Percentiles rank a stretch among this genome's conserved stretches.
phyloP scores from a whole-genome alignment of 2,797 vertebrate genomes.

The Chaetodon trifasciatus region DNA sequence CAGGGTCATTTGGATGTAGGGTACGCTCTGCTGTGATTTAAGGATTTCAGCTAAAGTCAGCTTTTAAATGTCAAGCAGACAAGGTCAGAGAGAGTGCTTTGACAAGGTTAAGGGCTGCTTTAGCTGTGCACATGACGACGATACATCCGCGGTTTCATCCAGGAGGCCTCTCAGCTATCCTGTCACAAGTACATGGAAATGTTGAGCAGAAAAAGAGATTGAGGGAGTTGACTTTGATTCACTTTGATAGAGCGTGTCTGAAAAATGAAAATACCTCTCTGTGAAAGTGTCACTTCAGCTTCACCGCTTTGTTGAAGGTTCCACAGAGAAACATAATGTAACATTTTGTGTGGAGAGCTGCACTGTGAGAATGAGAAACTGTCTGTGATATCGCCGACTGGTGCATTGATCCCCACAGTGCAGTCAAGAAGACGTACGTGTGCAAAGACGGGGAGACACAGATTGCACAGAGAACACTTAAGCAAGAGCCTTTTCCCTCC shows the following conservation, averaged over 20 bases:
- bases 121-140: conserved; percentile 31
- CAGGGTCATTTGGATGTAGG: conserved; percentile 49
- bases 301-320: conserved; percentile 50
- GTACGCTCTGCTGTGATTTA: conserved; percentile 25
- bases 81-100: conserved; percentile 50
- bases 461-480: conserved; percentile 56
- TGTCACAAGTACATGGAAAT: conserved; percentile 59
- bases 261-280: conserved; percentile 70
- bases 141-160: conserved; percentile 38
- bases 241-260: conserved; percentile 65
- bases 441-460: conserved; percentile 38
- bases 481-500: conserved; percentile 39
- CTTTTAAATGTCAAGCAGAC: conserved; percentile 64
- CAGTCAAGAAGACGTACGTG: conserved; percentile 21
- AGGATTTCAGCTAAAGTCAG: conserved; percentile 49
- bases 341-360: conserved; percentile 27
- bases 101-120: conserved; percentile 44
- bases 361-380: conserved; percentile 31
- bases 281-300: conserved; percentile 66
- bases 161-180: conserved; percentile 50
- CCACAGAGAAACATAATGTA: conserved; percentile 36
- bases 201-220: conserved; percentile 50
- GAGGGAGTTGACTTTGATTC: conserved; percentile 67
- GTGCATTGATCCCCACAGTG: conserved; percentile 37
- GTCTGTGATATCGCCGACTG: conserved; percentile 30